Evolutionary conservation across 2,113 vertebrate genomes (phyloP), one percentile per base, ranked within the genome.

Genomic region (Albula goreensis): DNA sequence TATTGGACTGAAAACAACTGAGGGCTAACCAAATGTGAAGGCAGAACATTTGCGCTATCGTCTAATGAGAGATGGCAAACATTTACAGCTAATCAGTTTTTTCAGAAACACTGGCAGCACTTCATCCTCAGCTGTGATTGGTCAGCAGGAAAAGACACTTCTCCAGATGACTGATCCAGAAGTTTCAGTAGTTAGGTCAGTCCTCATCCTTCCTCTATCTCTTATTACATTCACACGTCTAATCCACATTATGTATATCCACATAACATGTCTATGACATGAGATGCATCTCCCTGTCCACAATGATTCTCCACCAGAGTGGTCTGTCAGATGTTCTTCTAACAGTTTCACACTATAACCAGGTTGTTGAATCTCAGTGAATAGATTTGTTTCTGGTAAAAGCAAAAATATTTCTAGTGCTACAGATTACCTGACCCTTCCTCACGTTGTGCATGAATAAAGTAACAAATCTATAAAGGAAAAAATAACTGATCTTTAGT

Each of bases 61-160:
- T 89, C 49, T 81, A 3, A 31, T 85, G 98, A 90, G 97, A 97
- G 53, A 92, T 99, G 90, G 93, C 95, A 84, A 98, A 99, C 91
- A 99, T 98, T 0, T 99, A 98, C 77, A 95, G 98, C 97, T 99
- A 88, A 97, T 99, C 94, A 99, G 98, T 92, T 97, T 99, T 0
- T 98, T 99, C 94, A 99, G 98, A 92, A 98, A 99, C 94, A 99
- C 99, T 0, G 98, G 98, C 86, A 98, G 96, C 94, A 98, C 97
- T 82, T 99, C 98, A 49, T 99, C 98, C 25, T 99, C 98, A 90
- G 98, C 98, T 99, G 94, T 92, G 92, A 77, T 0, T n/a, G 22
- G 9, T n/a, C n/a, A 74, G 63, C 63, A 70, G 19, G 63, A 70
- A 70, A 70, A 70, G 1, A 70, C 63, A 70, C 63, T 70, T 22